Conservation (phyloP, 2,888 invertebrate species). For the Trichacis sp. region DNA sequence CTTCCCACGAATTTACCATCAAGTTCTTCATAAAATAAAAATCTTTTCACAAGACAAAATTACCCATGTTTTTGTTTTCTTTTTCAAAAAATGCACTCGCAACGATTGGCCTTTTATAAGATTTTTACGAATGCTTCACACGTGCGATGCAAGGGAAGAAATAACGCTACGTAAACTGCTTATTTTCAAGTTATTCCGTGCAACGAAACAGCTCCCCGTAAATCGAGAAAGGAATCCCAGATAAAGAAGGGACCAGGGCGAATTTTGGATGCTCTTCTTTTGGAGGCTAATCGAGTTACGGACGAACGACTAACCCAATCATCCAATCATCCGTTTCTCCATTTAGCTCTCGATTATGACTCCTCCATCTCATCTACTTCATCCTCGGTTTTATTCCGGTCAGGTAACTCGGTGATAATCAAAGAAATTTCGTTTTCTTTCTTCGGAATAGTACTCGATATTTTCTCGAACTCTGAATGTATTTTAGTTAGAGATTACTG, state of each 20-base stretch:
- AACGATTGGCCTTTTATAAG: not conserved
- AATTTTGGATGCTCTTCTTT: conserved; percentile 59
- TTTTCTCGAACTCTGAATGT: too few relatives aligned
- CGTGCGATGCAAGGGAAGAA: conserved; percentile 15
- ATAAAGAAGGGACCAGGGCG: conserved; percentile 30
- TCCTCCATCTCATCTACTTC: conserved; percentile 18
- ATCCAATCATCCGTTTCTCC: conserved; percentile 55
- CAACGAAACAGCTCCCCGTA: conserved; percentile 48
- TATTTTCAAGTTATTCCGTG: conserved; percentile 20
- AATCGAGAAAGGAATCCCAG: conserved; percentile 41
- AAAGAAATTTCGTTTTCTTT: conserved; percentile 22
- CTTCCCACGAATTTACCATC: conserved; percentile 39
- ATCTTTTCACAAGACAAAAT: conserved; percentile 8
- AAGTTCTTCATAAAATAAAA: too few relatives aligned
- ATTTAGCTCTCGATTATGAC: conserved; percentile 34
- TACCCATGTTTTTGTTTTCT: not conserved
- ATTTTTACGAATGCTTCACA: conserved; percentile 19
- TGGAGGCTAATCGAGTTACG: conserved; percentile 61
- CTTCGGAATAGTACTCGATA: conserved; percentile 10
- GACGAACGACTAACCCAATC: conserved; percentile 60
- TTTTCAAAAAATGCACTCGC: not conserved
- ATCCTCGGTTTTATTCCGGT: conserved; percentile 31
- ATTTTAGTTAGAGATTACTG: too few relatives aligned
- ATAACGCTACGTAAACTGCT: conserved; percentile 28
- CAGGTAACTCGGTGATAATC: conserved; percentile 32